Base-by-base conservation (phyloP, 2,888 invertebrate genomes). In the Cephus pulcher region DNA sequence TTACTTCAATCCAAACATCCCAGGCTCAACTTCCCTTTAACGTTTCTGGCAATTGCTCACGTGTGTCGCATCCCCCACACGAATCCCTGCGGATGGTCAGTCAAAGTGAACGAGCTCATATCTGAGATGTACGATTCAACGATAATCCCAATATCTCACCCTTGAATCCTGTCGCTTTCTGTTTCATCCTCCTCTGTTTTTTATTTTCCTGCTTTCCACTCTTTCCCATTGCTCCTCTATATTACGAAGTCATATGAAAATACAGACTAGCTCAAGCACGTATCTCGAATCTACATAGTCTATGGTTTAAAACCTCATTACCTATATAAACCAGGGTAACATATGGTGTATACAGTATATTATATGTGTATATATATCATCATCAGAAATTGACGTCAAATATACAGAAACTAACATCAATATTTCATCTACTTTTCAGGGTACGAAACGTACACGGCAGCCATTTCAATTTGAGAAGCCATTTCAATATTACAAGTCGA, bases 41-140 rank as follows among this genome's bases (percentile, higher is more conserved):
- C 33, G 32, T 71, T 34, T 34, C 32, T 34, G 71, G 71, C 71
- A 71, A 71, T 71, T 71, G 71, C 71, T 32, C 23, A 56, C 56
- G 56, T 23, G 56, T 23, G 56, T 56, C 56, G 56, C 56, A 56
- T 23, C 56, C 56, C 56, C 56, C 9, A 23, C 23, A 56, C 32
- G 32, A 34, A 71, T 71, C 71, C 9, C 71, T 34, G 71, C 71
- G 71, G 34, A 71, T 34, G 71, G 71, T 33, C 71, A 71, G 71
- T 34, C 71, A 34, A 71, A 71, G 71, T 30, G 12, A 34, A 71
- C 34, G 71, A 32, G 32, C 56, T 56, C 56, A 56, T 56, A 56
- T 56, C 56, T 23, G 23, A 56, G 56, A 56, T 23, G 56, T 56
- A 56, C 23, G 56, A 56, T 56, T 56, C 56, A 23, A 56, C 56